Evolutionary conservation across 1,140 invertebrate species (phyloP).

Genomic region (Pogonognathellus flavescens): DNA sequence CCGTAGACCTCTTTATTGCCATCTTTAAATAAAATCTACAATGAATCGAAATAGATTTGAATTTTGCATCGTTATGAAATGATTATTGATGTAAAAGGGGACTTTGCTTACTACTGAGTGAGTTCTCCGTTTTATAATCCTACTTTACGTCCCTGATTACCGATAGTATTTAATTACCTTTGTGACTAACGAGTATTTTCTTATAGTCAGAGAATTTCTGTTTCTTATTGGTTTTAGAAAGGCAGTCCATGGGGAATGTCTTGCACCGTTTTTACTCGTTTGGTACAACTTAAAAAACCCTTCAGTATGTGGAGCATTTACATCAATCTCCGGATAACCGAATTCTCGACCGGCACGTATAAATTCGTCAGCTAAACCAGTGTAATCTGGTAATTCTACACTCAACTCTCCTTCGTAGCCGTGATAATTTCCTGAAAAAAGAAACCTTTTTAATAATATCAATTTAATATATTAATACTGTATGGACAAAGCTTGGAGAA

Average conservation of each 20-base stretch:
- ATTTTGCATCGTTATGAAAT: neutral
- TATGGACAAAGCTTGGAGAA: neutral
- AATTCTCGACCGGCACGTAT: neutral
- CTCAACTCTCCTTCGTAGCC: constrained; percentile 44
- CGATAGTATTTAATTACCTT: constrained; percentile 50
- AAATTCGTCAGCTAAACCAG: constrained; percentile 9
- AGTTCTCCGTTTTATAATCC: no score
- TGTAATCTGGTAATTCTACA: constrained; percentile 19
- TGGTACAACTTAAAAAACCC: constrained; percentile 23
- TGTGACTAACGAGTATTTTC: constrained; percentile 54
- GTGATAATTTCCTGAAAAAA: no score
- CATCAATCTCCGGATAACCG: no score
- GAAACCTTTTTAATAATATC: neutral
- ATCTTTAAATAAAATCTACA: constrained; percentile 12
- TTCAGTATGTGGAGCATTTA: no score
- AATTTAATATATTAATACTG: neutral
- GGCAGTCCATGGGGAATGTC: constrained; percentile 1
- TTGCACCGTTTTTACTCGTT: neutral
- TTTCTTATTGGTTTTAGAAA: constrained; percentile 16
- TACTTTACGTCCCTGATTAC: neutral
- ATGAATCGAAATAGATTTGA: no score
- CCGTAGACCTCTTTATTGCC: neutral
- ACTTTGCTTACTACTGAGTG: no score
- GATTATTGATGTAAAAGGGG: constrained; percentile 48
- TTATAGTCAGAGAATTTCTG: constrained; percentile 17